phyloP scores from a whole-genome alignment of 2,113 vertebrate genomes.

The Merops nubicus region DNA sequence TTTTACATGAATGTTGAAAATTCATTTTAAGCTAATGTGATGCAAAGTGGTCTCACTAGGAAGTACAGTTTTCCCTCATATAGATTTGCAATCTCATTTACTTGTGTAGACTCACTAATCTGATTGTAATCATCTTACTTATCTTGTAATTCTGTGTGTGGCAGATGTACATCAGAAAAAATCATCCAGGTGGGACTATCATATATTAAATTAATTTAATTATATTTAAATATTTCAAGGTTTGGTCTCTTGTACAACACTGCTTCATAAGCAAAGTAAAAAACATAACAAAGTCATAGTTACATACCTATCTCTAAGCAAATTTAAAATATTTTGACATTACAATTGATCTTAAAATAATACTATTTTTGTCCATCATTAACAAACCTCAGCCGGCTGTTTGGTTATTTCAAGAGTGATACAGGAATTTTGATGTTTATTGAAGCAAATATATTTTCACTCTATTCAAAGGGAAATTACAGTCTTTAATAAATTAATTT shows the following conservation, averaged over 20 bases:
- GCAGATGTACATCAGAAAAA: constrained; percentile 68
- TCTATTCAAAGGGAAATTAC: not conserved
- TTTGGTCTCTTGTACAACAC: not conserved
- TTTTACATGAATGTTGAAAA: constrained; percentile 39
- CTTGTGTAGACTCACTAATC: constrained; percentile 68
- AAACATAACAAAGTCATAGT: not conserved
- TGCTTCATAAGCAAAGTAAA: not conserved
- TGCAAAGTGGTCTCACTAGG: constrained; percentile 64
- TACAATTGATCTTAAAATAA: not conserved
- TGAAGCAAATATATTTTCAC: not conserved
- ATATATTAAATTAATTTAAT: constrained; percentile 66
- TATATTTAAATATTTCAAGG: constrained; percentile 60
- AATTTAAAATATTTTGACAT: not conserved
- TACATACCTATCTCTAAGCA: not conserved
- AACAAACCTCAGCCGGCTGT: not conserved
- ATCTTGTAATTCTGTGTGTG: constrained; percentile 74
- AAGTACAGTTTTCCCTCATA: constrained; percentile 52
- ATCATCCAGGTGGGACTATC: constrained; percentile 59
- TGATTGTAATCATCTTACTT: constrained; percentile 76
- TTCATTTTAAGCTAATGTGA: constrained; percentile 68
- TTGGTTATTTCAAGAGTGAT: not conserved
- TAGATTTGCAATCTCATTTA: constrained; percentile 66
- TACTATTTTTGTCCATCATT: not conserved
- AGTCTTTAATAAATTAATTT: not conserved
- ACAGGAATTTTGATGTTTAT: not conserved